Evolutionary conservation across 2,113 vertebrate species (phyloP).

Genomic region (Cacatua alba): DNA sequence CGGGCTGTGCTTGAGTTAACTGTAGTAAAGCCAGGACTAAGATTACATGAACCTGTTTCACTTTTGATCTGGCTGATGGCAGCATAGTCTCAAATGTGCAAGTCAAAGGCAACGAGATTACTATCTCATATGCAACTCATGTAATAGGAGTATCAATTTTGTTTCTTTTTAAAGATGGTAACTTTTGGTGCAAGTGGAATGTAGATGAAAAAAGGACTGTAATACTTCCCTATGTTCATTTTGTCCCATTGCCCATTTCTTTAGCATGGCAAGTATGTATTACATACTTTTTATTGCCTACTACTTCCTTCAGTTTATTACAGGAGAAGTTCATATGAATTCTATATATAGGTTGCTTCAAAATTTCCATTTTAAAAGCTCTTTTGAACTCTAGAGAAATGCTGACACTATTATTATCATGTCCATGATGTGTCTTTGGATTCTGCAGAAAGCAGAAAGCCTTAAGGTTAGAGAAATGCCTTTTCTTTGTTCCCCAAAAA

Average conservation of each 20-base stretch:
- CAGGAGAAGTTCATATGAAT: not conserved
- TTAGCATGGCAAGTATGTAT: not conserved
- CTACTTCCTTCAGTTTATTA: conserved; percentile 12
- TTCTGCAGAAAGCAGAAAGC: not conserved
- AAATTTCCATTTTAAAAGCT: conserved; percentile 51
- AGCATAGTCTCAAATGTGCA: not conserved
- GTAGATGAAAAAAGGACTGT: not conserved
- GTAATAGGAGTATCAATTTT: not conserved
- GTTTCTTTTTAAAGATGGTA: not conserved
- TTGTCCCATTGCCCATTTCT: not conserved
- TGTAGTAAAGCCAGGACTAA: not conserved
- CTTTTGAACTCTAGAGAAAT: conserved; percentile 5
- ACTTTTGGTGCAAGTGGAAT: not conserved
- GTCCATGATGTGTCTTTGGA: not conserved
- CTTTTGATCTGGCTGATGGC: not conserved
- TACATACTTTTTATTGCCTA: not conserved
- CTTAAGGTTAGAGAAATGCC: conserved; percentile 18
- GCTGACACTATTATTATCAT: conserved; percentile 2
- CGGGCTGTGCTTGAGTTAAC: not conserved
- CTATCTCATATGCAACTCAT: not conserved
- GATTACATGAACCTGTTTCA: not conserved
- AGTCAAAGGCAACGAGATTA: not conserved
- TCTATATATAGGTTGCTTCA: conserved; percentile 8
- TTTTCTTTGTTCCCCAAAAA: not conserved
- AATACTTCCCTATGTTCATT: not conserved